Evolutionary conservation across 2,888 invertebrate genomes (phyloP), one percentile per base, ranked within the genome.

Genomic region (Macrostomum cliftonense): DNA sequence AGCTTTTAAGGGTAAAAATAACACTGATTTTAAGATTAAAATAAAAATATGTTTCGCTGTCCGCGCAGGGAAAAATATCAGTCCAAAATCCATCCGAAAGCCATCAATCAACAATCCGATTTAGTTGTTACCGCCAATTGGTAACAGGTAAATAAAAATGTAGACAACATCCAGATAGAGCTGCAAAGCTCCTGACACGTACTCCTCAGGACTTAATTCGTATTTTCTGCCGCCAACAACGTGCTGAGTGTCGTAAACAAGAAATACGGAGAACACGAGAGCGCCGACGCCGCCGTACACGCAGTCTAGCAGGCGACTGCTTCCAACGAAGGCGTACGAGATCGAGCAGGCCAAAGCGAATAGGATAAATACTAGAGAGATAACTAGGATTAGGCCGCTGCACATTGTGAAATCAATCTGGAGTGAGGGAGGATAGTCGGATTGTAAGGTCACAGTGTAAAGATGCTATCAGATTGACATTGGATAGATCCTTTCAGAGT

Each of bases 241-340:
- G 66, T 76, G 73, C 70, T 79, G 79, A 13, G 78, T 76, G 63
- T 79, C 78, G 56, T 75, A 78, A 56, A 78, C 75, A 56, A 80
- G 65, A 62, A 76, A 79, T 68, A 28, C 9, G 56, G 73, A 75
- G 62, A 76, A 74, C 16, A 77, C 57, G 5, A 78, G 60, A 11
- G 76, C 75, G 39, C 74, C 74, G 21, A 77, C 55, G 17, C 73
- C 72, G 39, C 76, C 73, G 59, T 77, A 77, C 39, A 77, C 65
- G 55, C 64, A 63, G 53, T 66, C 58, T 50, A 70, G 52, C 47
- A 67, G 64, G 65, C 28, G 28, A 28, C 28, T 28, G 28, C 5
- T 9, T 28, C 14, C 12, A n/a, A 28, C 28, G 5, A 28, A 4
- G 28, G 28, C 28, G 51, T 59, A 61, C 37, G 62, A 59, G 46